Evolutionary conservation across 2,888 invertebrate genomes (phyloP).

Genomic region (Bombylius major): DNA sequence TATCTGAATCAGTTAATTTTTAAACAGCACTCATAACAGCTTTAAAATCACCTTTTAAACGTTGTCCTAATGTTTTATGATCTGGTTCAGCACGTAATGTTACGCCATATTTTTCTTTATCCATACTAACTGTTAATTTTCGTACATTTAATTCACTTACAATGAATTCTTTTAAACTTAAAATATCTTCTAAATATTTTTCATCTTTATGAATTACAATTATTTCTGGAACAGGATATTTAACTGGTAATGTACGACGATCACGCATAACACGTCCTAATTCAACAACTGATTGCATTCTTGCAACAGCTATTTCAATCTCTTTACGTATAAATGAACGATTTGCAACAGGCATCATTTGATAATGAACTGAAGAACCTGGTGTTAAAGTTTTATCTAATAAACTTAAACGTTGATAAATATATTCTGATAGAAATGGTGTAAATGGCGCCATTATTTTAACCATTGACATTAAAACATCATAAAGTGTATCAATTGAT

Average conservation of each 20-base stretch:
- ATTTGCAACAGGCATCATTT: constrained; percentile 72
- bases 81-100: constrained; percentile 87
- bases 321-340: constrained; percentile 59
- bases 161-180: constrained; percentile 71
- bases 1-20: constrained; percentile 59
- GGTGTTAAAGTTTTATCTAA: constrained; percentile 40
- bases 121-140: constrained; percentile 67
- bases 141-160: constrained; percentile 87
- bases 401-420: constrained; percentile 78
- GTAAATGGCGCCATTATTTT: constrained; percentile 96
- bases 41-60: constrained; percentile 85
- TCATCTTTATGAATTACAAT: constrained; percentile 85
- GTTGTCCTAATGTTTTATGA: constrained; percentile 69
- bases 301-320: constrained; percentile 79
- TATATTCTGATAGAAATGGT: constrained; percentile 88
- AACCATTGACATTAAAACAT: constrained; percentile 77
- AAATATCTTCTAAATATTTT: constrained; percentile 62
- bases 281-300: constrained; percentile 93
- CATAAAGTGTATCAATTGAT: constrained; percentile 78
- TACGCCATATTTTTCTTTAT: constrained; percentile 88
- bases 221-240: constrained; percentile 92
- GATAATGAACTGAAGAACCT: constrained; percentile 77
- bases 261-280: constrained; percentile 87
- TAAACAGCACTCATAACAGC: constrained; percentile 71
- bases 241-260: constrained; percentile 83